phyloP scores from a whole-genome alignment of 2,797 vertebrate genomes.

The Mareca strepera region DNA sequence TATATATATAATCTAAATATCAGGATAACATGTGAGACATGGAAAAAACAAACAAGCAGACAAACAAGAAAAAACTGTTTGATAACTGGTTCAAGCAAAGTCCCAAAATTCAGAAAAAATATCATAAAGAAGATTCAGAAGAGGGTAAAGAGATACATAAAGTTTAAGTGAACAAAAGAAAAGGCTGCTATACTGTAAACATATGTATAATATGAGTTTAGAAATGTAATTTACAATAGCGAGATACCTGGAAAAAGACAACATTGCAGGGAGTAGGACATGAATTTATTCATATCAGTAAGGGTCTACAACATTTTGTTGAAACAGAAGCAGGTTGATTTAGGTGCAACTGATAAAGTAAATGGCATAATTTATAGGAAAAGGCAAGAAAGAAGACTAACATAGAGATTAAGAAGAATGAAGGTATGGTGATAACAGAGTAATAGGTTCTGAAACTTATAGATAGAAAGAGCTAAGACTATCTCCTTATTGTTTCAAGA shows the following conservation, averaged over 20 bases:
- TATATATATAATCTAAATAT: background rate
- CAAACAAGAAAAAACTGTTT: background rate
- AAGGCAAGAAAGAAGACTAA: background rate
- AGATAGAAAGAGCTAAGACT: background rate
- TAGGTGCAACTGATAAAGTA: background rate
- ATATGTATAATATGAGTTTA: background rate
- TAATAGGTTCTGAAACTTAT: background rate
- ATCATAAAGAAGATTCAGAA: background rate
- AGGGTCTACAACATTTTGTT: background rate
- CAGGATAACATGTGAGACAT: accelerated
- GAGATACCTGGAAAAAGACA: background rate
- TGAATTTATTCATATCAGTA: background rate
- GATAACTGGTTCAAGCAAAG: background rate
- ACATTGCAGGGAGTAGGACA: background rate
- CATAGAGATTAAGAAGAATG: background rate
- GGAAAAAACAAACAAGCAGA: background rate
- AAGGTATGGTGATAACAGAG: background rate
- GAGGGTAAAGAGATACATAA: background rate
- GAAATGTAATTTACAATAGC: background rate
- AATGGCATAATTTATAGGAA: background rate
- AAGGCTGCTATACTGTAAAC: background rate
- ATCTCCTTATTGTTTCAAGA: background rate
- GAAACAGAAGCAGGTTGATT: background rate
- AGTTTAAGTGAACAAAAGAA: background rate
- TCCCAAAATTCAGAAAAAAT: background rate